Evolutionary conservation across 2,113 vertebrate genomes (phyloP), one percentile per base, ranked within the genome.

Genomic region (Peromyscus polionotus): DNA sequence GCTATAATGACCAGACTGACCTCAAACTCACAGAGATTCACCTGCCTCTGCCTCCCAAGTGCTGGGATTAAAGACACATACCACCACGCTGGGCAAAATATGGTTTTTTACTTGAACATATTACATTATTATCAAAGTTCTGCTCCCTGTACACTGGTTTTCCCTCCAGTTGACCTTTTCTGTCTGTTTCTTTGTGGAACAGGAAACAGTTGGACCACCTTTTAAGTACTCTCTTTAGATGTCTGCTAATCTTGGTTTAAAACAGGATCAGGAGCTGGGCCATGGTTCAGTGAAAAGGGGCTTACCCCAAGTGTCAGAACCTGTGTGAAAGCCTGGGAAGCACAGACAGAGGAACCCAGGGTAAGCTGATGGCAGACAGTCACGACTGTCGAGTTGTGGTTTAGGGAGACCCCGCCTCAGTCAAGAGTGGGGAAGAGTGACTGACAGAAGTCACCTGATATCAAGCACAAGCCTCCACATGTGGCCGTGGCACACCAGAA

Each of bases 191-290:
- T 72, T 92, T 63, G 59, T 85, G 39, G 36, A 39, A 5, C 76
- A 93, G 80, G 42, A 4, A 28, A 19, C 13, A 89, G 17, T 72
- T 36, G 87, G 28, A 76, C 83, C 31, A 83, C 7, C 65, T 77
- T 95, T 68, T 90, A 31, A 54, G 13, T 7, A 84, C 51, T 96
- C 93, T 96, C 81, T 84, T 94, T 86, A 89, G 70, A 88, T 94
- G 83, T 91, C 65, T 94, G 45, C 24, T 93, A 92, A 84, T 75
- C 39, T 83, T 95, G 77, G 83, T 92, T 97, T 94, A 94, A 89
- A 93, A 14, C 36, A 90, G 42, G 45, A 91, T 88, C 33, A 70
- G 85, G 36, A n/a, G 22, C 22, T 61, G n/a, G 36, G 79, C 11
- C 3, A 36, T 57, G n/a, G 57, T 2, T 83, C 36, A 39, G 51